Conservation (phyloP, 2,888 invertebrate genomes). For the Pandemis corylana region DNA sequence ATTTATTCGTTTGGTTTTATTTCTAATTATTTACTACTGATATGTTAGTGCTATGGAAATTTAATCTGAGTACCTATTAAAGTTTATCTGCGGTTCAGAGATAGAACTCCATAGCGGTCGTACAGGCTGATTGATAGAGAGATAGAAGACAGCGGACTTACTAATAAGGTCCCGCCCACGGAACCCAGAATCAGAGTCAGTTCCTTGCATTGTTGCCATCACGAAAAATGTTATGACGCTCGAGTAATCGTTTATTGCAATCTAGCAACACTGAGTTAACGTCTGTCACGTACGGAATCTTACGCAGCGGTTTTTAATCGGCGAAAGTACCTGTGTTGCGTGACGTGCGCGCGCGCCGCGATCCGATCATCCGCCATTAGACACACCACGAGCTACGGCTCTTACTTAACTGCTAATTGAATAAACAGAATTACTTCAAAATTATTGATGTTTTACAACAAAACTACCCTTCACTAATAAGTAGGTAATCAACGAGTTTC, state of each 20-base stretch:
- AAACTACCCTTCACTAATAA: no score
- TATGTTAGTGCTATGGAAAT: background rate
- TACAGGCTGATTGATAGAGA: background rate
- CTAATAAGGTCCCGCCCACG: background rate
- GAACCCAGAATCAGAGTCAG: background rate
- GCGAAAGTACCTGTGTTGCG: slow-evolving; percentile 76
- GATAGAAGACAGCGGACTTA: background rate
- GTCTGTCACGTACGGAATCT: slow-evolving; percentile 68
- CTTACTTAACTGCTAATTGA: slow-evolving; percentile 3
- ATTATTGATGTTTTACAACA: no score
- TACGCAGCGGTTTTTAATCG: slow-evolving; percentile 68
- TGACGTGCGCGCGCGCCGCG: slow-evolving; percentile 70
- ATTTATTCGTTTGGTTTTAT: background rate
- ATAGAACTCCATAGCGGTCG: background rate
- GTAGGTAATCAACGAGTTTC: no score
- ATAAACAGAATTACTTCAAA: background rate
- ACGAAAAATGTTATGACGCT: background rate
- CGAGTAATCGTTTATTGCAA: background rate
- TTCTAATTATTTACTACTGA: background rate
- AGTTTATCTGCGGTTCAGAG: background rate
- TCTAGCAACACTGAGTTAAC: slow-evolving; percentile 42
- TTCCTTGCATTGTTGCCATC: background rate
- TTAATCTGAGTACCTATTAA: background rate
- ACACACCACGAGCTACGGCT: slow-evolving; percentile 1
- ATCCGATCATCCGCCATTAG: slow-evolving; percentile 56